Percentiles rank a stretch among this genome's conserved stretches.
Conservation (phyloP, 2,888 invertebrate species). For the Oscheius sp. region DNA sequence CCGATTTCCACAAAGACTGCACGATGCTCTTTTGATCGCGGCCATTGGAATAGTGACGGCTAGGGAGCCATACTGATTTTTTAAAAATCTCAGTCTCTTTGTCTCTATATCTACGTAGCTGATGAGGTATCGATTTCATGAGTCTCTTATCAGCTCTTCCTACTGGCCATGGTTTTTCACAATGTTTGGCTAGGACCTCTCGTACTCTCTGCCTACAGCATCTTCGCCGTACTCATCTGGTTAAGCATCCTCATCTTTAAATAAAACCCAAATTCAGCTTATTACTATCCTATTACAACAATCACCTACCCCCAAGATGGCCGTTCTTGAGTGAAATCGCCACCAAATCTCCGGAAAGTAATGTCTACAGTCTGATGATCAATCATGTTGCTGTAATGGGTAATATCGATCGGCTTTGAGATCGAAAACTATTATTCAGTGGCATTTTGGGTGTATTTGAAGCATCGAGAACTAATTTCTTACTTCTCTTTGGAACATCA, state of each 20-base stretch:
- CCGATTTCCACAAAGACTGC: too few species aligned
- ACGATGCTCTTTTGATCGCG: too few species aligned
- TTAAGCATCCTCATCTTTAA: background rate
- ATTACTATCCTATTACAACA: slow-evolving; percentile 14
- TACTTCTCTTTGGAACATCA: slow-evolving; percentile 32
- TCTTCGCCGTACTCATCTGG: slow-evolving; percentile 32
- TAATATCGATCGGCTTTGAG: background rate
- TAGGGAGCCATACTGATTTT: too few species aligned
- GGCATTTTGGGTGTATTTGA: slow-evolving; percentile 33
- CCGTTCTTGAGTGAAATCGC: slow-evolving; percentile 39
- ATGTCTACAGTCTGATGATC: slow-evolving; percentile 38
- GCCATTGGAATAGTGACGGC: too few species aligned
- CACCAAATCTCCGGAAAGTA: slow-evolving; percentile 33
- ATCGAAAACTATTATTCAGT: background rate
- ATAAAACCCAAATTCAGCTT: slow-evolving; percentile 1
- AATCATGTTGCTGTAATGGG: slow-evolving; percentile 40
- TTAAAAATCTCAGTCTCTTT: background rate
- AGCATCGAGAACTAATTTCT: slow-evolving; percentile 37
- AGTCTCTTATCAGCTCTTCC: background rate
- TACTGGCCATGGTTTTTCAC: slow-evolving; percentile 15
- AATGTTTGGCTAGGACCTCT: slow-evolving; percentile 37
- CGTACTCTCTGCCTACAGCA: slow-evolving; percentile 37
- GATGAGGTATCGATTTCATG: background rate
- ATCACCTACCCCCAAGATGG: slow-evolving; percentile 32
- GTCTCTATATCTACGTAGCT: background rate